phyloP scores from a whole-genome alignment of 2,113 vertebrate genomes.

The Theristicus caerulescens region DNA sequence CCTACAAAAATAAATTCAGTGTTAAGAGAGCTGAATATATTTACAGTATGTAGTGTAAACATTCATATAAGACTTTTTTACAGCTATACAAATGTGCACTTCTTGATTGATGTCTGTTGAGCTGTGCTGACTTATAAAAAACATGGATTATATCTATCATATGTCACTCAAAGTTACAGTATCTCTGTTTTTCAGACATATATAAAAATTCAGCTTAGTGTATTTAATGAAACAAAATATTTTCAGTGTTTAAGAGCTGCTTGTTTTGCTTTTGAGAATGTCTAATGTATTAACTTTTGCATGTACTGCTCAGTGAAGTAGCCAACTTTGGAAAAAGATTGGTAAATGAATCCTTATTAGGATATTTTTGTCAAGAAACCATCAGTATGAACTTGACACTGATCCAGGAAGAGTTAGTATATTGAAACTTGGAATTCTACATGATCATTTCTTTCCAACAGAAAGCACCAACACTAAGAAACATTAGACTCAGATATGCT shows the following conservation, averaged over 20 bases:
- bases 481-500: accelerated
- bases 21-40: conserved; percentile 37
- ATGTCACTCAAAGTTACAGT: conserved; percentile 19
- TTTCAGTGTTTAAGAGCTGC: conserved; percentile 19
- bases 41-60: background rate
- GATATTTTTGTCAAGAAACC: background rate
- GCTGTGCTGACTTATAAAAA: background rate
- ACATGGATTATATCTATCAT: background rate
- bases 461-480: background rate
- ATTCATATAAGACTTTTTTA: background rate
- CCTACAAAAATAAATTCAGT: background rate
- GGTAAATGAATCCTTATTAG: background rate
- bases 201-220: background rate
- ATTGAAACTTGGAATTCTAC: background rate
- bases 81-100: background rate
- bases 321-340: background rate
- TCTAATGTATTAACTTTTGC: conserved; percentile 9
- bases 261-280: conserved; percentile 29
- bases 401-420: background rate
- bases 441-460: background rate
- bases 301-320: background rate
- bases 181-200: background rate
- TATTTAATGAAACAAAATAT: conserved; percentile 53
- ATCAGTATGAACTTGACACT: background rate
- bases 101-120: conserved; percentile 9